Percentiles rank a stretch among this genome's conserved stretches.
Evolutionary conservation across 2,797 vertebrate species (phyloP).

Genomic region (Erethizon dorsatum): DNA sequence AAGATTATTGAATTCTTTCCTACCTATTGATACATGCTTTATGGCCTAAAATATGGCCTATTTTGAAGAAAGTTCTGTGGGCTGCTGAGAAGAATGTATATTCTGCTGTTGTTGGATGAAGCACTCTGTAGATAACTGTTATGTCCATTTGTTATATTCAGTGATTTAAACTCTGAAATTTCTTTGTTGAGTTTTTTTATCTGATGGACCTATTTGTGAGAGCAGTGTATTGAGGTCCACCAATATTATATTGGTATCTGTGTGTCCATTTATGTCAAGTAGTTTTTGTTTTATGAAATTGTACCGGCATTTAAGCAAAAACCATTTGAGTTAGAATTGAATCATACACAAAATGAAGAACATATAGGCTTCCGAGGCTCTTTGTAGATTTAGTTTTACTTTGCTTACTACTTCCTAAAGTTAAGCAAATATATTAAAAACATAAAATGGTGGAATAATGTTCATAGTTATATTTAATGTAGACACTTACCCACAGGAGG

Average conservation of each 20-base stretch:
- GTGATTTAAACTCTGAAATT: background rate
- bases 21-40: background rate
- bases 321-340: background rate
- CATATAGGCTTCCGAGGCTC: background rate
- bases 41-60: background rate
- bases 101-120: background rate
- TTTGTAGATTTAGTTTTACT: constrained; percentile 41
- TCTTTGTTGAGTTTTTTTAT: background rate
- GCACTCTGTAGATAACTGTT: background rate
- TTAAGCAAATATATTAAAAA: constrained; percentile 43
- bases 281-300: background rate
- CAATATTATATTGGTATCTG: background rate
- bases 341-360: constrained; percentile 49
- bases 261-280: background rate
- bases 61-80: background rate
- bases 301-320: constrained; percentile 8
- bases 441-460: background rate
- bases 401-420: constrained; percentile 31
- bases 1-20: background rate
- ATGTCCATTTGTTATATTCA: background rate
- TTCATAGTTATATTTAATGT: constrained; percentile 13
- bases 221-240: background rate
- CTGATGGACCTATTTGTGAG: background rate
- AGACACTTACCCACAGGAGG: constrained; percentile 77
- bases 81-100: background rate